Percentiles rank a stretch among this genome's conserved stretches.
These are phyloP conservation scores for Oppia nitens DNA, from an alignment of 1,140 invertebrate species.

Conservation along the genomic window DNA sequence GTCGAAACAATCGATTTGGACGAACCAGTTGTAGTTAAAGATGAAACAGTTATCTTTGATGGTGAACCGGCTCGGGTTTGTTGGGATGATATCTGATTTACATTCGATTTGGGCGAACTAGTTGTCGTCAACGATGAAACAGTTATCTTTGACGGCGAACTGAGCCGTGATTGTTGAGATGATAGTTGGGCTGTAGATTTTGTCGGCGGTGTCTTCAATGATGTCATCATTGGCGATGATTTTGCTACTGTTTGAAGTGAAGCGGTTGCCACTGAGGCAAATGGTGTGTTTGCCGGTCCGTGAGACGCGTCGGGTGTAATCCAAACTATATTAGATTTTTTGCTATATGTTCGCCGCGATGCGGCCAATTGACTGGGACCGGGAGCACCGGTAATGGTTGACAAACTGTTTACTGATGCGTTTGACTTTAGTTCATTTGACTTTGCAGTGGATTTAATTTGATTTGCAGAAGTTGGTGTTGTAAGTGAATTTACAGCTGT, in stretches of 20 bases:
- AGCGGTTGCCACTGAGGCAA: neutral
- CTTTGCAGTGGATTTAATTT: neutral
- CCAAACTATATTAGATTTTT: conserved; percentile 12
- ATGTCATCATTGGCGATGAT: neutral
- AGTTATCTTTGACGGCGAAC: neutral
- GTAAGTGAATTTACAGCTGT: neutral
- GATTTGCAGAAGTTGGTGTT: neutral
- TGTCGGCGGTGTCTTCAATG: neutral
- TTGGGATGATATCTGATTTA: neutral
- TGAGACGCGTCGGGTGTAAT: conserved; percentile 2
- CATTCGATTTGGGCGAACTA: neutral
- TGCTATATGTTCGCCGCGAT: conserved; percentile 10
- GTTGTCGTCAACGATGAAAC: neutral
- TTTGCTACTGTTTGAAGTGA: neutral
- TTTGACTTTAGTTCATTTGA: neutral
- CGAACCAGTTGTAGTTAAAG: too few relatives aligned
- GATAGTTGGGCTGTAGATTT: neutral
- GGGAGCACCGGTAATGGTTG: neutral
- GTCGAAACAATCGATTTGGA: too few relatives aligned
- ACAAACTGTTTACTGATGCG: neutral
- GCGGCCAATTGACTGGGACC: conserved; percentile 9
- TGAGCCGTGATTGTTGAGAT: neutral
- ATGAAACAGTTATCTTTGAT: too few relatives aligned
- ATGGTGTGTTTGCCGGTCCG: neutral
- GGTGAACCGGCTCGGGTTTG: too few relatives aligned